Percentiles rank a stretch among this genome's conserved stretches.
These are phyloP conservation scores for Fragum sueziense DNA, from an alignment of 2,888 invertebrate species.

Conservation along the genomic window DNA sequence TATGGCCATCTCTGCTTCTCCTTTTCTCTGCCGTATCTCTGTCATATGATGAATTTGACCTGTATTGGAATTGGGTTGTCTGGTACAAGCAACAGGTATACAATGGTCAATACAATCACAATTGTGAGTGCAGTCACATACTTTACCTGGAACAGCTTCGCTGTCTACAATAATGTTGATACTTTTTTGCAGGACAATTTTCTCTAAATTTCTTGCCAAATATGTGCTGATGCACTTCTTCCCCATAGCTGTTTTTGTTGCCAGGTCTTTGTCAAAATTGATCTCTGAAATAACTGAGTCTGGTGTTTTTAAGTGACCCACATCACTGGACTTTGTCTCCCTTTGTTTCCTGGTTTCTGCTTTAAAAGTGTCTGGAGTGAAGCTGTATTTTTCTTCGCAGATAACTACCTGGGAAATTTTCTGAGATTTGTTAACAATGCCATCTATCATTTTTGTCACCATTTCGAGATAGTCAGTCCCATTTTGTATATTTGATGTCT, in stretches of 20 bases:
- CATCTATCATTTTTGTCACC: neutral
- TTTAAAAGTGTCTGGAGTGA: constrained; percentile 34
- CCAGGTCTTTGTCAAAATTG: neutral
- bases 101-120: neutral
- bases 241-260: constrained; percentile 28
- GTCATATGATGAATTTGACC: neutral
- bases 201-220: constrained; percentile 21
- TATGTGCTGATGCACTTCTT: constrained; percentile 32
- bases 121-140: neutral
- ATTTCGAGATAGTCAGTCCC: neutral
- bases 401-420: constrained; percentile 3
- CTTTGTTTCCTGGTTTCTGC: neutral
- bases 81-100: neutral
- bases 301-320: neutral
- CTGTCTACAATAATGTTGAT: neutral
- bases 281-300: neutral
- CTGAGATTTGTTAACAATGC: constrained; percentile 11
- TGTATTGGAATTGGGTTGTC: neutral
- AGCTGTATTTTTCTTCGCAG: constrained; percentile 38
- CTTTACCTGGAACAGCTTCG: neutral
- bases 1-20: constrained; percentile 21
- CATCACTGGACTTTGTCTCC: neutral
- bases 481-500: neutral
- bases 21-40: constrained; percentile 12
- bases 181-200: neutral